Evolutionary conservation across 92 coral and sea anemone species (phyloP).

Genomic region (Phymanthus crucifer): DNA sequence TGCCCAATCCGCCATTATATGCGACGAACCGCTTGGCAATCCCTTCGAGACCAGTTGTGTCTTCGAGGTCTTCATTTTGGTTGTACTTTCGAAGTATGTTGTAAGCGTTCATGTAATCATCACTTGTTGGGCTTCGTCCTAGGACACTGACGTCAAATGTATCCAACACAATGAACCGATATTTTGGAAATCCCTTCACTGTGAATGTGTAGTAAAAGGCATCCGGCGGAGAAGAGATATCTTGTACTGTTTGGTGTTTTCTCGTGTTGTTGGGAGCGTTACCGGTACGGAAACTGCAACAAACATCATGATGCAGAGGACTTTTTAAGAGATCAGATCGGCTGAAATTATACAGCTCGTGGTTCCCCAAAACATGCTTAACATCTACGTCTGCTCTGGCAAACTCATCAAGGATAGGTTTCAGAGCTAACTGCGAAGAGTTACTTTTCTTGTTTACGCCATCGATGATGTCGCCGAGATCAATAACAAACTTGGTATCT

Average conservation of each 20-base stretch:
- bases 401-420: conserved; percentile 57
- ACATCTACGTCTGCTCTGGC: conserved; percentile 43
- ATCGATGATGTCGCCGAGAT: conserved; percentile 79
- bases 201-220: conserved; percentile 60
- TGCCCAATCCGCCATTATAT: conserved; percentile 66
- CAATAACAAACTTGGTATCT: conserved; percentile 52
- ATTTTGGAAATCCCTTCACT: conserved; percentile 46
- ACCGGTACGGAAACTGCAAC: background rate
- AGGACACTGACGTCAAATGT: conserved; percentile 69
- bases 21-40: conserved; percentile 55
- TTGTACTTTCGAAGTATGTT: conserved; percentile 53
- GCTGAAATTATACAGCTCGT: conserved; percentile 66
- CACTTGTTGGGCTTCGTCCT: conserved; percentile 46
- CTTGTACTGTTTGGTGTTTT: conserved; percentile 7
- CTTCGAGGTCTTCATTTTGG: conserved; percentile 46
- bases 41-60: conserved; percentile 45
- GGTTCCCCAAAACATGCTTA: conserved; percentile 72
- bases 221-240: conserved; percentile 17
- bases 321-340: conserved; percentile 51
- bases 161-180: conserved; percentile 66
- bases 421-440: conserved; percentile 51
- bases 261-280: conserved; percentile 8
- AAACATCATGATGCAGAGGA: conserved; percentile 37
- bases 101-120: conserved; percentile 45
- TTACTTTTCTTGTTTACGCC: conserved; percentile 43